phyloP scores from a whole-genome alignment of 2,888 invertebrate species.

The Aphidoletes aphidimyza region DNA sequence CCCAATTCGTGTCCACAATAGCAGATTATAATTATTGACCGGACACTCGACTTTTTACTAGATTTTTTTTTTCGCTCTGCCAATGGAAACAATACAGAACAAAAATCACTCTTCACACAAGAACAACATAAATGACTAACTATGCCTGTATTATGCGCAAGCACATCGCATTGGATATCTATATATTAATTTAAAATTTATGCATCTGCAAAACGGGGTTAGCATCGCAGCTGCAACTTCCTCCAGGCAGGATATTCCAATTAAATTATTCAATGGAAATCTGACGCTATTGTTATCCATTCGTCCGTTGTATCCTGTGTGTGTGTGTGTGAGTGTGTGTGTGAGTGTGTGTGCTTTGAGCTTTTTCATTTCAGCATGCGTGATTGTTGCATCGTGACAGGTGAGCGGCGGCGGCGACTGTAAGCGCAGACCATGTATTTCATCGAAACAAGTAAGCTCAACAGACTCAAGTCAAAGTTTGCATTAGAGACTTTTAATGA shows the following conservation, averaged over 20 bases:
- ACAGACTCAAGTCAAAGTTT: background rate
- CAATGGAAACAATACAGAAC: too few species aligned
- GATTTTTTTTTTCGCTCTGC: background rate
- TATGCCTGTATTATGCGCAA: background rate
- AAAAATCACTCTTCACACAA: too few species aligned
- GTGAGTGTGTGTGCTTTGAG: background rate
- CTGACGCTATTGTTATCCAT: conserved; percentile 9
- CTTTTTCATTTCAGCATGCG: too few species aligned
- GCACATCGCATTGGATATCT: conserved; percentile 2
- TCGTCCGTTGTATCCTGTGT: background rate
- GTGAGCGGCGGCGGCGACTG: background rate
- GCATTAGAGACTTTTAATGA: conserved; percentile 19
- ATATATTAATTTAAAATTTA: background rate
- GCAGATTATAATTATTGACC: background rate
- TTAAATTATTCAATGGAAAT: conserved; percentile 9
- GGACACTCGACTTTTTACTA: background rate
- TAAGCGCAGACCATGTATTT: too few species aligned
- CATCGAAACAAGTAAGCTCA: background rate
- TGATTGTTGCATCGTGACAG: background rate
- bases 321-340: background rate
- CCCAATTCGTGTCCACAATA: background rate
- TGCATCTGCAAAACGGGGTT: background rate
- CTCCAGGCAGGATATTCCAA: conserved; percentile 44
- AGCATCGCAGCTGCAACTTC: background rate
- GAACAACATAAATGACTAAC: too few species aligned